Evolutionary conservation across 1,140 invertebrate species (phyloP).

Genomic region (Steinernema khuongi): DNA sequence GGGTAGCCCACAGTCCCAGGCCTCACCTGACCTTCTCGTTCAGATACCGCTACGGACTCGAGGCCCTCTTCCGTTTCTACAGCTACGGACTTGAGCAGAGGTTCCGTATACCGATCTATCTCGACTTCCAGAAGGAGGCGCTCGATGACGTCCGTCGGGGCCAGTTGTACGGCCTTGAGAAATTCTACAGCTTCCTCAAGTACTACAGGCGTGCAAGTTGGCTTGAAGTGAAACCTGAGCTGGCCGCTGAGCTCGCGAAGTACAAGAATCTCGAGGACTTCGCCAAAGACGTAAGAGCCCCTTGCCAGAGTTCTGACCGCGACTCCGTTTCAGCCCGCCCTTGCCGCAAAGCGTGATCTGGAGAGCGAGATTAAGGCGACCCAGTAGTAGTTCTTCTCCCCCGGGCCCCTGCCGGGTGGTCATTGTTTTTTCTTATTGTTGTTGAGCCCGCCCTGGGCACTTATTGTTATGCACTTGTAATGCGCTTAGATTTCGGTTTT

Average conservation of each 20-base stretch:
- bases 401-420: too few relatives aligned
- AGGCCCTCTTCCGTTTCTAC: constrained; percentile 96
- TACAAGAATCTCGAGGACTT: constrained; percentile 95
- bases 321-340: not conserved
- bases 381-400: too few relatives aligned
- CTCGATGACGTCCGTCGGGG: constrained; percentile 82
- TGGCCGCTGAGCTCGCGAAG: constrained; percentile 75
- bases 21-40: too few relatives aligned
- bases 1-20: too few relatives aligned
- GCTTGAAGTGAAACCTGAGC: constrained; percentile 73
- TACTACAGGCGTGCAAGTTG: constrained; percentile 68
- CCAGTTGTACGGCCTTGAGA: constrained; percentile 93
- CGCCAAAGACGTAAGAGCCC: constrained; percentile 21
- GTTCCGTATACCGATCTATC: constrained; percentile 83
- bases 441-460: not conserved
- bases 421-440: not conserved
- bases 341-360: not conserved
- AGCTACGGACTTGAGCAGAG: constrained; percentile 93
- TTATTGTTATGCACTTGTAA: not conserved
- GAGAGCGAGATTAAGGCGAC: not conserved
- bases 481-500: constrained; percentile 8
- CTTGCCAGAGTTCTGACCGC: not conserved
- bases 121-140: constrained; percentile 91
- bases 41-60: constrained; percentile 69
- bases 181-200: constrained; percentile 97